Evolutionary conservation across 2,113 vertebrate genomes (phyloP).

Genomic region (Pachycephala philippinensis): DNA sequence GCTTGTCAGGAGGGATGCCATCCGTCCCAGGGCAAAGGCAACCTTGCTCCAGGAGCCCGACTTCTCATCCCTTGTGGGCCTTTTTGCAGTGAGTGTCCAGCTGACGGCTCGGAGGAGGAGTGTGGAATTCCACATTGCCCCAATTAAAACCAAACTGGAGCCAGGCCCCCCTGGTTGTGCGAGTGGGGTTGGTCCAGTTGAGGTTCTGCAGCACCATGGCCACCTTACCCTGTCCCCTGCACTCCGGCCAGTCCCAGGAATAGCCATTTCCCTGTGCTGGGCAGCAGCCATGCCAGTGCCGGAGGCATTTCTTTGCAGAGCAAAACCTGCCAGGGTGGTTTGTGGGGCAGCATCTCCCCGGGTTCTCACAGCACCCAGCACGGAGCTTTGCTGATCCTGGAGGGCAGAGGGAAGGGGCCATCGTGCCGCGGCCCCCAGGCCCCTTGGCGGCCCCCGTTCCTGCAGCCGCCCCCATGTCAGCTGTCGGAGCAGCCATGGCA

Average conservation of each 20-base stretch:
- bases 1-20: background rate
- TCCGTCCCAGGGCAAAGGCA: background rate
- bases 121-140: background rate
- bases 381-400: rapidly evolving
- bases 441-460: rapidly evolving
- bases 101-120: rapidly evolving
- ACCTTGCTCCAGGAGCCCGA: background rate
- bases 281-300: rapidly evolving
- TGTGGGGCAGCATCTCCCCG: rapidly evolving
- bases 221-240: rapidly evolving
- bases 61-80: background rate
- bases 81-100: background rate
- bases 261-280: background rate
- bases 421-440: rapidly evolving
- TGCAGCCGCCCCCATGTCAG: background rate
- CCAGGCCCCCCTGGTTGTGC: rapidly evolving
- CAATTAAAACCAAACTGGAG: background rate
- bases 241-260: rapidly evolving
- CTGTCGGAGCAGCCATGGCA: slow-evolving; percentile 32
- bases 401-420: background rate
- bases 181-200: rapidly evolving
- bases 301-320: background rate
- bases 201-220: rapidly evolving
- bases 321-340: background rate
- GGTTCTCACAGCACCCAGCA: rapidly evolving